These are phyloP conservation scores for Scaptomyza cyrtandrae DNA, from an alignment of 2,888 invertebrate genomes.

Conservation along the genomic window DNA sequence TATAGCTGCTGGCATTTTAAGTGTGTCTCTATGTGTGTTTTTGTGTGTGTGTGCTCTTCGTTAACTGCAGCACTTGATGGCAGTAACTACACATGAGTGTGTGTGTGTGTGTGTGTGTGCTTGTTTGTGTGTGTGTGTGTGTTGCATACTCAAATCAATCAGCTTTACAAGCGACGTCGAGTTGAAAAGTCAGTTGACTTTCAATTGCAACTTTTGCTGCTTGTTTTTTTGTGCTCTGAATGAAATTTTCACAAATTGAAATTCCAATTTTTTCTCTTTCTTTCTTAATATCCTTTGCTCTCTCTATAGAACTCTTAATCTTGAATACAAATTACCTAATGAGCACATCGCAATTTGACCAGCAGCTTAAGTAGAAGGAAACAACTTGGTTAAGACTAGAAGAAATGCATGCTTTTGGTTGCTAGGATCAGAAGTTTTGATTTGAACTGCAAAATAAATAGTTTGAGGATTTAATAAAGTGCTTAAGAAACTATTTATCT, in stretches of 20 bases:
- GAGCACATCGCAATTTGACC: constrained; percentile 13
- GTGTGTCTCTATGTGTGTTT: constrained; percentile 56
- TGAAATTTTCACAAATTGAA: constrained; percentile 28
- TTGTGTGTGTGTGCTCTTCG: constrained; percentile 49
- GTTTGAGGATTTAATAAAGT: too few species aligned
- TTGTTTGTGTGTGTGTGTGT: constrained; percentile 13
- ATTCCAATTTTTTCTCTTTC: neutral
- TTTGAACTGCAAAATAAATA: too few species aligned
- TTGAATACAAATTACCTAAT: constrained; percentile 24
- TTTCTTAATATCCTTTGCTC: neutral
- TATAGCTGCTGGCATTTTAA: constrained; percentile 79
- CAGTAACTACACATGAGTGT: constrained; percentile 22
- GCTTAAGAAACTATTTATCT: too few species aligned
- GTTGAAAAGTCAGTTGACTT: constrained; percentile 52
- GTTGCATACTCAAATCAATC: constrained; percentile 62
- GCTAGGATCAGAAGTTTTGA: too few species aligned
- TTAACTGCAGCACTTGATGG: constrained; percentile 63
- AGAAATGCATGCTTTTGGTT: too few species aligned
- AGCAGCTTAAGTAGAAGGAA: neutral
- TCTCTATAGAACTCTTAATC: neutral
- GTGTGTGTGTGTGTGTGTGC: constrained; percentile 12
- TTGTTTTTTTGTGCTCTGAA: constrained; percentile 3
- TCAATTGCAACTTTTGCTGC: constrained; percentile 52
- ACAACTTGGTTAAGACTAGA: neutral
- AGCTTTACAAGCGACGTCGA: constrained; percentile 44